These are phyloP conservation scores for Pseudomugil gertrudae DNA, from an alignment of 2,797 vertebrate species.

Conservation along the genomic window DNA sequence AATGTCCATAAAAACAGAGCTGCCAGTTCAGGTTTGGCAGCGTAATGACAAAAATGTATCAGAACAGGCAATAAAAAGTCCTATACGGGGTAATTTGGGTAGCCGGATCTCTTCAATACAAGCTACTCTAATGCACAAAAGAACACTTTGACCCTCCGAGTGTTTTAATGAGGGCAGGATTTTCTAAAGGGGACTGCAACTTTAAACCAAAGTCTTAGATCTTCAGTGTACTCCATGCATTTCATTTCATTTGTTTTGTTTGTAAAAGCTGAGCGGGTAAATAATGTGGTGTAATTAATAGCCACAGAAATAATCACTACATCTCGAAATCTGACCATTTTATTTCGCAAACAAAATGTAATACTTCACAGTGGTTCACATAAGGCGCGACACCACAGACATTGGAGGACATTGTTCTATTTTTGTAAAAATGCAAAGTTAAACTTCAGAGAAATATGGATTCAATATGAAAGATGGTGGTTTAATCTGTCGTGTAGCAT, in stretches of 20 bases:
- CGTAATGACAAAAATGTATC: slow-evolving; percentile 61
- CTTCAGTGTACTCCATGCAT: slow-evolving; percentile 21
- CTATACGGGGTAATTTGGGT: slow-evolving; percentile 54
- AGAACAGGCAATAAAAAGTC: slow-evolving; percentile 46
- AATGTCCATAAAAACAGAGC: slow-evolving; percentile 39
- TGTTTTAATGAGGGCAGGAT: slow-evolving; percentile 75
- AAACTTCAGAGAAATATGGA: slow-evolving; percentile 2
- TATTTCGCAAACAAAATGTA: slow-evolving; percentile 15
- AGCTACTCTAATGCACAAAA: slow-evolving; percentile 65
- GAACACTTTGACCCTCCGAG: slow-evolving; percentile 64
- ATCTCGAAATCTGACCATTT: slow-evolving; percentile 25
- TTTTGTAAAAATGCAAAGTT: slow-evolving; percentile 15
- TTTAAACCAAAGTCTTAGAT: slow-evolving; percentile 41
- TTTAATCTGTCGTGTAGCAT: slow-evolving; percentile 13
- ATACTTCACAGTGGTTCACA: background rate
- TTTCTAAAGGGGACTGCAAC: slow-evolving; percentile 61
- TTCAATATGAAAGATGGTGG: background rate
- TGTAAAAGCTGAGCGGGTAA: slow-evolving; percentile 25
- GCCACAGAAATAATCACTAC: slow-evolving; percentile 7
- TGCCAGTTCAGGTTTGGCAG: slow-evolving; percentile 55
- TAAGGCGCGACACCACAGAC: slow-evolving; percentile 12
- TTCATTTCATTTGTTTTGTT: slow-evolving; percentile 40
- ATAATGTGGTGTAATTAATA: slow-evolving; percentile 31
- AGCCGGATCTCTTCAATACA: slow-evolving; percentile 61
- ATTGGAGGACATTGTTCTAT: slow-evolving; percentile 10